Percentiles rank a stretch among this genome's conserved stretches.
These are phyloP conservation scores for Sminthurinus aureus DNA, from an alignment of 2,888 invertebrate species.

Conservation along the genomic window DNA sequence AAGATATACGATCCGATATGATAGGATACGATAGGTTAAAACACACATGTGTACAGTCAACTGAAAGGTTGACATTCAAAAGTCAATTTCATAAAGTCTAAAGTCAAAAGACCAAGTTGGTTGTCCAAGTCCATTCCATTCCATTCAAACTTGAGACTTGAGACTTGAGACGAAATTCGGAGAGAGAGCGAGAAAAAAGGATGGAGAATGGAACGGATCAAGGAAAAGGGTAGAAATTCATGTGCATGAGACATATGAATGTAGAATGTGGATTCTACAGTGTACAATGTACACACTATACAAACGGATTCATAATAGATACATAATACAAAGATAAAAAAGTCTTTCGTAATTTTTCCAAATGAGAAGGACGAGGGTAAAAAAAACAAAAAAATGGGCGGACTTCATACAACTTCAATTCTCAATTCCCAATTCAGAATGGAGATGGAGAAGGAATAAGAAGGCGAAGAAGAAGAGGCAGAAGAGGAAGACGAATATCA, in stretches of 20 bases:
- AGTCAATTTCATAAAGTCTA: not conserved
- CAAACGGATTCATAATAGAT: not conserved
- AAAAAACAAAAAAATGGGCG: constrained; percentile 36
- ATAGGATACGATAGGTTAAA: not conserved
- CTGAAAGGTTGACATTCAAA: not conserved
- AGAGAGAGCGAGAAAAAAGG: not conserved
- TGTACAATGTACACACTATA: too few relatives aligned
- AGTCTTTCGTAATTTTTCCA: constrained; percentile 19
- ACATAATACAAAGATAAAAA: constrained; percentile 9
- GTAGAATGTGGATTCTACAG: too few relatives aligned
- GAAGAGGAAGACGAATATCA: constrained; percentile 18
- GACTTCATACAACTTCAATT: constrained; percentile 9
- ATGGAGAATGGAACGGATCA: not conserved
- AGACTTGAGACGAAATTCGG: not conserved
- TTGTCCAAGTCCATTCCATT: not conserved
- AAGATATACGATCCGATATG: too few relatives aligned
- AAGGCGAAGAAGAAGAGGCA: not conserved
- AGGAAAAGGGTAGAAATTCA: not conserved
- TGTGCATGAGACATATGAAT: too few relatives aligned
- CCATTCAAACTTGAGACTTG: not conserved
- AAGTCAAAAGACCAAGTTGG: not conserved
- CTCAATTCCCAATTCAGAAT: too few relatives aligned
- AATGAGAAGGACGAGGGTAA: not conserved
- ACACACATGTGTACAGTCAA: not conserved
- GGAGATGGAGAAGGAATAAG: not conserved